Percentiles rank a stretch among this genome's conserved stretches.
Conservation (phyloP, 1,140 invertebrate species). For the Drosophila subobscura region DNA sequence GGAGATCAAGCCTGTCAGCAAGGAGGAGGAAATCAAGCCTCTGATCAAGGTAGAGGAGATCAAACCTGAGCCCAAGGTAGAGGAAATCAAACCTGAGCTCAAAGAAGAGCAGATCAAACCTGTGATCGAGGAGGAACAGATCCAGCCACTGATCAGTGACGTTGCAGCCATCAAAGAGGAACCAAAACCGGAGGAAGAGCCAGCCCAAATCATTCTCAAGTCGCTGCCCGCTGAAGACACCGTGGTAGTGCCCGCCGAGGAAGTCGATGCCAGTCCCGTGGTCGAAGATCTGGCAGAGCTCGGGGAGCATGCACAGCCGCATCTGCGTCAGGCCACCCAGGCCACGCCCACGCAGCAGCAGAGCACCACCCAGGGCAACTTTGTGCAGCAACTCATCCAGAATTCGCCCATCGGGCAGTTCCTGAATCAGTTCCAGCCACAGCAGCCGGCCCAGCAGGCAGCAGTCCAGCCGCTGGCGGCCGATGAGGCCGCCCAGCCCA, state of each 20-base stretch:
- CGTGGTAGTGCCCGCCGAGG: background rate
- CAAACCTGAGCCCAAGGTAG: background rate
- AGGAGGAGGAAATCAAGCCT: background rate
- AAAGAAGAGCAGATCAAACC: slow-evolving; percentile 13
- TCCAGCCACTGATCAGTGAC: slow-evolving; percentile 8
- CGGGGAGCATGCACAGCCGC: slow-evolving; percentile 42
- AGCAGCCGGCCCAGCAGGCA: slow-evolving; percentile 41
- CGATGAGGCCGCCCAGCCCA: slow-evolving; percentile 40
- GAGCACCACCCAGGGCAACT: slow-evolving; percentile 72
- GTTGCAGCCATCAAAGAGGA: slow-evolving; percentile 10
- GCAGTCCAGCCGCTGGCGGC: slow-evolving; percentile 20
- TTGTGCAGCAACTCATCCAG: slow-evolving; percentile 78
- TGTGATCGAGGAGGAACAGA: slow-evolving; percentile 6
- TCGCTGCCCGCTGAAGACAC: slow-evolving; percentile 34
- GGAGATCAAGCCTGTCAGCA: background rate
- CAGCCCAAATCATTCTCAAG: slow-evolving; percentile 28
- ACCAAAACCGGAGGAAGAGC: slow-evolving; percentile 10
- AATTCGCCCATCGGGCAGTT: slow-evolving; percentile 77
- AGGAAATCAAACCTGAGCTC: slow-evolving; percentile 12
- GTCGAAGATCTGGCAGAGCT: slow-evolving; percentile 1
- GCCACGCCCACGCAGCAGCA: slow-evolving; percentile 75
- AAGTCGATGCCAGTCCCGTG: background rate
- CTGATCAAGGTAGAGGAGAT: slow-evolving; percentile 7
- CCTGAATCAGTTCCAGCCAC: slow-evolving; percentile 71
- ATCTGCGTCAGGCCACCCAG: slow-evolving; percentile 72